Evolutionary conservation across 2,888 invertebrate species (phyloP), one percentile per base, ranked within the genome.

Genomic region (Crematogaster levior): DNA sequence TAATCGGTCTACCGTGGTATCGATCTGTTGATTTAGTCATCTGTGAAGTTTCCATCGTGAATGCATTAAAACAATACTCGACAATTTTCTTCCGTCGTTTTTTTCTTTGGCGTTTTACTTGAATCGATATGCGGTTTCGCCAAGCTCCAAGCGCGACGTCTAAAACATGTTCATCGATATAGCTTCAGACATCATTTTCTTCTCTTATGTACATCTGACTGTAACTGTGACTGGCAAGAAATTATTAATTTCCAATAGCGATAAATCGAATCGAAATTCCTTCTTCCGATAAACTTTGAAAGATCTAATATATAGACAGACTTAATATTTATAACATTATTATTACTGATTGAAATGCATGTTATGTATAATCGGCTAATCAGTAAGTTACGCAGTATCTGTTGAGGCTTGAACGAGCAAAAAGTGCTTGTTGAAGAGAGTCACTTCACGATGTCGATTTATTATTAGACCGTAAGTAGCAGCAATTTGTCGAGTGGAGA

Each of bases 1-100:
- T 46, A 56, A 79, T 79, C 68, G 68, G 43, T 34, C 34, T 53
- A 56, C 51, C 56, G 34, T 56, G 3, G 18, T 68, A 79, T 79
- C 77, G 56, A 77, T 77, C 63, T 53, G 53, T 37, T 43, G 66
- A 77, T 68, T 68, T 68, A 68, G 43, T 68, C 77, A 68, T 30
- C 77, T 43, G 77, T 34, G 43, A 79, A 68, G 34, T 43, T 68
- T 43, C 43, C 77, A 30, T 30, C 77, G 65, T 15, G 63, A 21
- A 51, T n/a, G 34, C 61, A 37, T 74, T 56, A 30, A 43, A 53
- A 51, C 37, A 18, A 30, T 53, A 27, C 48, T 65, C 51, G 56
- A 30, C 68, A 43, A 66, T 58, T 68, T 68, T 79, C 56, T 43
- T 56, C 18, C 34, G 21, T 43, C 53, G 53, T 40, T 77, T 15